A percentile compares a stretch with the other conserved stretches of the same genome.
These are phyloP conservation scores for Rosalia funebris DNA, from an alignment of 2,888 invertebrate species.

Conservation along the genomic window DNA sequence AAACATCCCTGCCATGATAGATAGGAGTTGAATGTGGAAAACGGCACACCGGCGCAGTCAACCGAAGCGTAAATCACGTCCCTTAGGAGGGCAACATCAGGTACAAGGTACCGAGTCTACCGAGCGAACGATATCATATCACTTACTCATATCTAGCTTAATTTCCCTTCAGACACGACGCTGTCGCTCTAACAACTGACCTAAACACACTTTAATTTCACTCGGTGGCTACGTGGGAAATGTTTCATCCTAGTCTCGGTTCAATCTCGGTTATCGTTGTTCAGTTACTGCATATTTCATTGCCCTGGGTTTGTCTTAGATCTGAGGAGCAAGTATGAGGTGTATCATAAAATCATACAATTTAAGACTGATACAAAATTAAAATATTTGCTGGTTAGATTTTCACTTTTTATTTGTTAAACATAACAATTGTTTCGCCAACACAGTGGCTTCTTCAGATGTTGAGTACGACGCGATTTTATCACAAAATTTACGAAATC, in stretches of 20 bases:
- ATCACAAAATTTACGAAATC: too few relatives aligned
- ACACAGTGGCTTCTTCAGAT: too few relatives aligned
- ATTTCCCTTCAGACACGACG: slow-evolving; percentile 55
- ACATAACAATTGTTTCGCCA: too few relatives aligned
- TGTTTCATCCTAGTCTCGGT: slow-evolving; percentile 6
- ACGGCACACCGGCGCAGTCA: slow-evolving; percentile 7
- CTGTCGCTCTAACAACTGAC: slow-evolving; percentile 48
- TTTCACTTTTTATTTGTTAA: too few relatives aligned
- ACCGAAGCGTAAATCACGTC: slow-evolving; percentile 13
- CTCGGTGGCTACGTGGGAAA: slow-evolving; percentile 28
- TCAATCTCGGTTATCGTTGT: slow-evolving; percentile 14
- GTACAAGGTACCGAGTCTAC: slow-evolving; percentile 39
- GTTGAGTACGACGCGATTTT: too few relatives aligned
- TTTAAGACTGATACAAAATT: too few relatives aligned
- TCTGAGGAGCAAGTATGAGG: too few relatives aligned
- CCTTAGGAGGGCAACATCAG: slow-evolving; percentile 40
- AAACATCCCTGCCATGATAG: too few relatives aligned
- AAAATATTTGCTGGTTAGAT: too few relatives aligned
- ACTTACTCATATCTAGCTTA: slow-evolving; percentile 56
- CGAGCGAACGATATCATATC: slow-evolving; percentile 50
- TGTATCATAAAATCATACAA: too few relatives aligned
- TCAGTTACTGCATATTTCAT: neutral
- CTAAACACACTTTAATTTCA: slow-evolving; percentile 53
- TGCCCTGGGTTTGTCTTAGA: too few relatives aligned
- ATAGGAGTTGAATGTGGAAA: too few relatives aligned